phyloP scores from a whole-genome alignment of 53 echinoderm and acorn worm species.

The Temnopleurus reevesii region DNA sequence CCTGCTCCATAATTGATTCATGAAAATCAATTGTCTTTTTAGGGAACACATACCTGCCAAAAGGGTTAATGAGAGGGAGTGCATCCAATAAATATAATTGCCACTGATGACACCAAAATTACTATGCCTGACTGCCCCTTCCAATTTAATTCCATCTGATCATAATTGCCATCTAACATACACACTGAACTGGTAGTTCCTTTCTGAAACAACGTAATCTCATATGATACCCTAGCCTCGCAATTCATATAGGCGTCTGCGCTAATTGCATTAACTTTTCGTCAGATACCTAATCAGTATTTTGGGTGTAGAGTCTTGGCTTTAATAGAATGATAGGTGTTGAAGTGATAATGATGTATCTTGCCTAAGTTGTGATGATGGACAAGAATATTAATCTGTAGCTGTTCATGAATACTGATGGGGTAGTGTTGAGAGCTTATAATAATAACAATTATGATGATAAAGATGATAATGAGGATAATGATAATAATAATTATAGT shows the following conservation, averaged over 20 bases:
- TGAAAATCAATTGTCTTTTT: not conserved
- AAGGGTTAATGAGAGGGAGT: constrained; percentile 10
- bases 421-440: too few relatives aligned
- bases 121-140: not conserved
- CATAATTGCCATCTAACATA: not conserved
- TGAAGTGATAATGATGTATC: too few relatives aligned
- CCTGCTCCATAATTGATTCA: too few relatives aligned
- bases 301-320: not conserved
- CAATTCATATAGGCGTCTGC: not conserved
- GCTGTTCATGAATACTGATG: too few relatives aligned
- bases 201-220: not conserved
- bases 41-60: not conserved
- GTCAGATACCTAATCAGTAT: constrained; percentile 21
- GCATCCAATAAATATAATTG: constrained; percentile 15
- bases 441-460: too few relatives aligned
- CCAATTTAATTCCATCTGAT: constrained; percentile 13
- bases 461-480: too few relatives aligned
- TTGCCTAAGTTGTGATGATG: too few relatives aligned
- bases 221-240: not conserved
- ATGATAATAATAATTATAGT: too few relatives aligned
- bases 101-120: constrained; percentile 28
- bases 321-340: not conserved
- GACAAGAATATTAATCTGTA: too few relatives aligned
- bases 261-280: constrained; percentile 13
- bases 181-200: not conserved